These are phyloP conservation scores for Luperina nickerlii DNA, from an alignment of 2,888 invertebrate genomes.

Conservation along the genomic window DNA sequence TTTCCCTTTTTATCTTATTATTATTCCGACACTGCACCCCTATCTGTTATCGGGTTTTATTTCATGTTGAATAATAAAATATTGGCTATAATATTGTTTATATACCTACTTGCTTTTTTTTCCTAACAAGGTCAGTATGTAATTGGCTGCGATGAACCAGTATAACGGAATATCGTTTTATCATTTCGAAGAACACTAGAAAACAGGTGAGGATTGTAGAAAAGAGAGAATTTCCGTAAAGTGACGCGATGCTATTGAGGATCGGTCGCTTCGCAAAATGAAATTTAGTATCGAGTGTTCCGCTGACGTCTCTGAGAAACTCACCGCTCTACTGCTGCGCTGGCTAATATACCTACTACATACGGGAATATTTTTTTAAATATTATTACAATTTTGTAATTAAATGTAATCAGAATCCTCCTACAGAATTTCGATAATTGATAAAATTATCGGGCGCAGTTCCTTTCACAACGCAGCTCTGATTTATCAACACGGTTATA, in stretches of 20 bases:
- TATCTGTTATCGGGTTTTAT: slow-evolving; percentile 31
- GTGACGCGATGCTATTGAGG: slow-evolving; percentile 73
- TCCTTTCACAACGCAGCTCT: slow-evolving; percentile 27
- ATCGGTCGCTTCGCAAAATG: slow-evolving; percentile 76
- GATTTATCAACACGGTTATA: slow-evolving; percentile 19
- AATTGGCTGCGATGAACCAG: slow-evolving; percentile 19
- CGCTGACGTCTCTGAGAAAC: slow-evolving; percentile 44
- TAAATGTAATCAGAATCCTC: background rate
- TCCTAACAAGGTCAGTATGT: slow-evolving; percentile 6
- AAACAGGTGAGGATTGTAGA: slow-evolving; percentile 52
- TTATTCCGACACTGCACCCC: slow-evolving; percentile 57
- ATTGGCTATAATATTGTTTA: slow-evolving; percentile 8
- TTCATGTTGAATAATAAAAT: slow-evolving; percentile 32
- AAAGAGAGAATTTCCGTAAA: slow-evolving; percentile 68
- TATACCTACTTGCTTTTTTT: background rate
- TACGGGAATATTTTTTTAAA: background rate
- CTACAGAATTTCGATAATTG: slow-evolving; percentile 27
- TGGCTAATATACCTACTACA: background rate
- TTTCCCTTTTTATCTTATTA: slow-evolving; percentile 59
- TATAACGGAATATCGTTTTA: slow-evolving; percentile 26
- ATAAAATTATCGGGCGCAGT: slow-evolving; percentile 29
- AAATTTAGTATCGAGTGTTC: slow-evolving; percentile 78
- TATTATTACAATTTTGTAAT: background rate
- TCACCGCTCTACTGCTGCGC: slow-evolving; percentile 24
- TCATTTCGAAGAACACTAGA: slow-evolving; percentile 32